phyloP scores from a whole-genome alignment of 1,140 invertebrate species.

The Caenorhabditis elegans region WBcel235 BX284606.5:8654501-8655000 shows the following conservation, averaged over 20 bases:
- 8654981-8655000: too few relatives aligned
- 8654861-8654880: too few relatives aligned
- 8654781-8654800: not conserved
- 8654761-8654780: not conserved
- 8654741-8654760: not conserved
- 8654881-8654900: too few relatives aligned
- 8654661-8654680: not conserved
- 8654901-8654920: too few relatives aligned
- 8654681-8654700: slow-evolving; percentile 8
- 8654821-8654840: too few relatives aligned
- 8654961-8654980: too few relatives aligned
- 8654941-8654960: too few relatives aligned
- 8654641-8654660: not conserved
- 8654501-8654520: slow-evolving; percentile 24
- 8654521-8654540: slow-evolving; percentile 23
- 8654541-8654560: slow-evolving; percentile 20
- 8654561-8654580: slow-evolving; percentile 8
- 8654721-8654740: slow-evolving; percentile 16
- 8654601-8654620: not conserved
- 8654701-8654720: slow-evolving; percentile 26
- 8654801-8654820: not conserved
- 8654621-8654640: not conserved
- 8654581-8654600: slow-evolving; percentile 23
- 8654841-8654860: too few relatives aligned
- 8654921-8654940: too few relatives aligned